Evolutionary conservation across 2,113 vertebrate genomes (phyloP).

Genomic region (Gorilla gorilla): DNA sequence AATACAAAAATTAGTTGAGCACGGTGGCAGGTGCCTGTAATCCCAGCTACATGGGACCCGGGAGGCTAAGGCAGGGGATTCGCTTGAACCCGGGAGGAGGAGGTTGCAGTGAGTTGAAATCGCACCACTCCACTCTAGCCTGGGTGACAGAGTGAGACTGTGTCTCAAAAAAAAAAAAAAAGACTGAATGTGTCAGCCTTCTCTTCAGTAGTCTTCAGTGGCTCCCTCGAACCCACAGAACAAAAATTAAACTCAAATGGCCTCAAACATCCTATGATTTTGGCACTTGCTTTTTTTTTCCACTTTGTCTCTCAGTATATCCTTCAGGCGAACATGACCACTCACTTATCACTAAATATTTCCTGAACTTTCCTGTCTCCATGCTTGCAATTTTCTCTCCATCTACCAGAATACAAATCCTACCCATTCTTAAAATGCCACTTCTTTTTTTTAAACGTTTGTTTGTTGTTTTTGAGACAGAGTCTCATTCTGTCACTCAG

Average conservation of each 20-base stretch:
- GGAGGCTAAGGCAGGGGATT: too few relatives aligned
- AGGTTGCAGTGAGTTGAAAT: too few relatives aligned
- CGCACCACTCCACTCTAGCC: too few relatives aligned
- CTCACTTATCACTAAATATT: not conserved
- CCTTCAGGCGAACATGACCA: not conserved
- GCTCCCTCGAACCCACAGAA: not conserved
- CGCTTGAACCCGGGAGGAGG: too few relatives aligned
- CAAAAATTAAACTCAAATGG: not conserved
- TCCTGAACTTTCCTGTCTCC: not conserved
- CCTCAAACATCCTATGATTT: not conserved
- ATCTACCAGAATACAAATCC: not conserved
- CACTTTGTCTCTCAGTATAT: rapidly evolving
- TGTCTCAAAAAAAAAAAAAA: too few relatives aligned
- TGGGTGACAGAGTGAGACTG: too few relatives aligned
- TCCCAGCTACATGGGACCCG: too few relatives aligned
- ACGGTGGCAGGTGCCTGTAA: too few relatives aligned
- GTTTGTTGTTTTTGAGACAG: too few relatives aligned
- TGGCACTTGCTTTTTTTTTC: not conserved
- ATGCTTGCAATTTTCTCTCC: not conserved
- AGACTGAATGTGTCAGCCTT: not conserved
- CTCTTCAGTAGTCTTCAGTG: not conserved
- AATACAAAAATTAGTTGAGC: too few relatives aligned
- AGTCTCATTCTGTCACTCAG: too few relatives aligned
- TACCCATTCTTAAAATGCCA: not conserved
- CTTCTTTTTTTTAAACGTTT: too few relatives aligned